Evolutionary conservation across 1,140 invertebrate genomes (phyloP).

Genomic region (Paraescarpia echinospica): DNA sequence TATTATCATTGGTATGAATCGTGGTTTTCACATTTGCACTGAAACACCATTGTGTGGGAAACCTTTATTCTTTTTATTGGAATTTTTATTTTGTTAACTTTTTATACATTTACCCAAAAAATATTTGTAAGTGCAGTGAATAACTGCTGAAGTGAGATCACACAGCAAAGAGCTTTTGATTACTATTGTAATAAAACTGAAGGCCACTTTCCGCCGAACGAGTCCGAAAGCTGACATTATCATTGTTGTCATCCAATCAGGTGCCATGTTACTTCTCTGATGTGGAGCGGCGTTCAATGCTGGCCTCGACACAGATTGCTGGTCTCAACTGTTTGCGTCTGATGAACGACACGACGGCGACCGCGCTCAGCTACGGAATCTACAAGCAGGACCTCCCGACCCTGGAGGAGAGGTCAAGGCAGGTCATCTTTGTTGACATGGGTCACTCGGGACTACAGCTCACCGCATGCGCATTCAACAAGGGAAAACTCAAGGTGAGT

Average conservation of each 20-base stretch:
- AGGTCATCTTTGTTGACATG: constrained; percentile 58
- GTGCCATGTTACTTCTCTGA: constrained; percentile 94
- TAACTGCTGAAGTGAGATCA: no score
- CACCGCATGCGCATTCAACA: constrained; percentile 76
- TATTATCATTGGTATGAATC: no score
- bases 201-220: neutral
- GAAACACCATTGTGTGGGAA: no score
- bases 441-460: constrained; percentile 54
- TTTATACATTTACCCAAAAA: no score
- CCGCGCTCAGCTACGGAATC: constrained; percentile 92
- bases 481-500: constrained; percentile 82
- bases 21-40: no score
- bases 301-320: constrained; percentile 78
- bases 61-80: no score
- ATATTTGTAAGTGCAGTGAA: no score
- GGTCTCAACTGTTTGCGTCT: constrained; percentile 91
- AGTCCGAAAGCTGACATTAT: neutral
- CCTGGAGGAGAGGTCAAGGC: constrained; percentile 75
- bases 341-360: constrained; percentile 96
- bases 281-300: constrained; percentile 83
- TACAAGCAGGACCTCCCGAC: constrained; percentile 77
- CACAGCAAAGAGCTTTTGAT: no score
- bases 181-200: neutral
- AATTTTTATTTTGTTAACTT: no score
- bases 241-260: constrained; percentile 44